These are phyloP conservation scores for Meleagris gallopavo DNA, from an alignment of 2,113 vertebrate genomes.

Conservation along the genomic window DNA sequence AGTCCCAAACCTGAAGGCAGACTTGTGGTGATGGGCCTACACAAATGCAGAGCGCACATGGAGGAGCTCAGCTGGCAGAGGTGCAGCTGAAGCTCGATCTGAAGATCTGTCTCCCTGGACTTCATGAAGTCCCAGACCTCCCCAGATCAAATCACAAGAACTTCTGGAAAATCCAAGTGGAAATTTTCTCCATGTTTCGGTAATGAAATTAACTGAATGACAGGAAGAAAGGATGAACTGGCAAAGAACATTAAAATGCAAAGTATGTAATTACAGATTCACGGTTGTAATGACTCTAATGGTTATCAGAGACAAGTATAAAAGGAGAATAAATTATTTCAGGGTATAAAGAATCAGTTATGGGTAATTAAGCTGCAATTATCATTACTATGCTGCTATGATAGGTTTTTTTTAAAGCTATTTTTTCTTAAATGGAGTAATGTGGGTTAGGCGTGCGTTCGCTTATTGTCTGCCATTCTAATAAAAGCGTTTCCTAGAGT, in stretches of 20 bases:
- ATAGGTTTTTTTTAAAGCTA: background rate
- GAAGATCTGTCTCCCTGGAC: background rate
- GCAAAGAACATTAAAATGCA: conserved; percentile 45
- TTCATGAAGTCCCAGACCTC: background rate
- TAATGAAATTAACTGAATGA: conserved; percentile 58
- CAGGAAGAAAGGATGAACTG: conserved; percentile 29
- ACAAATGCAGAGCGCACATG: background rate
- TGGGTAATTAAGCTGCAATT: conserved; percentile 63
- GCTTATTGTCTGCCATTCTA: conserved; percentile 34
- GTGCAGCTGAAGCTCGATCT: background rate
- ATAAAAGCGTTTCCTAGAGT: conserved; percentile 41
- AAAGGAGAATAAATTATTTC: conserved; percentile 65
- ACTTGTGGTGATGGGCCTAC: background rate
- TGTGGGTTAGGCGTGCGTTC: conserved; percentile 19
- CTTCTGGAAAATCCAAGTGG: conserved; percentile 7
- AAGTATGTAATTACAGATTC: conserved; percentile 56
- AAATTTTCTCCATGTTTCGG: background rate
- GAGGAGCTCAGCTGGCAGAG: background rate
- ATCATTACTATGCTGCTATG: conserved; percentile 50
- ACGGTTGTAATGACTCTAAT: conserved; percentile 58
- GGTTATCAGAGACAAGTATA: conserved; percentile 55
- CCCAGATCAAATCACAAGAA: background rate
- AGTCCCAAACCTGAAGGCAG: background rate
- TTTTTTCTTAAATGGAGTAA: conserved; percentile 41
- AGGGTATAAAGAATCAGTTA: conserved; percentile 56